phyloP scores from a whole-genome alignment of 2,113 vertebrate genomes.

The Rousettus leschenaultii region DNA sequence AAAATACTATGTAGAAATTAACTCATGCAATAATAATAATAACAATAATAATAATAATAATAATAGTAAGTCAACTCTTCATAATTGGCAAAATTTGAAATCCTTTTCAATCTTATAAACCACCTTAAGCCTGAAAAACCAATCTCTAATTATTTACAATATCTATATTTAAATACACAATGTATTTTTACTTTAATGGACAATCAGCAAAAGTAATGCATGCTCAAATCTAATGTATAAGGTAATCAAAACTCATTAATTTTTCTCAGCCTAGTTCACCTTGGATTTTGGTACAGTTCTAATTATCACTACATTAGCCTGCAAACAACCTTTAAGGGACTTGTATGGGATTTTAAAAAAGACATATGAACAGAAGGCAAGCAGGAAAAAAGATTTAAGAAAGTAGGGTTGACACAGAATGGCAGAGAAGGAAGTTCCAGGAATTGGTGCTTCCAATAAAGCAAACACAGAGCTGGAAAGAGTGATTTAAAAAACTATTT shows the following conservation, averaged over 20 bases:
- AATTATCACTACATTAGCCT: background rate
- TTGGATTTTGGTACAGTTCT: background rate
- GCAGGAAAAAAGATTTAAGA: background rate
- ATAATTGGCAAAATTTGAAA: background rate
- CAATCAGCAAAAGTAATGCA: background rate
- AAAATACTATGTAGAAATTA: conserved; percentile 14
- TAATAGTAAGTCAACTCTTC: background rate
- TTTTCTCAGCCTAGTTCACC: background rate
- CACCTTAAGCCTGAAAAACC: background rate
- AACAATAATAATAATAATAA: too few relatives aligned
- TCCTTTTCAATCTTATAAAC: background rate
- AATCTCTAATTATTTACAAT: background rate
- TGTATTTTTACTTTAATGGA: background rate
- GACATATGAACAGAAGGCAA: background rate
- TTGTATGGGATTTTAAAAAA: background rate
- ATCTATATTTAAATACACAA: background rate
- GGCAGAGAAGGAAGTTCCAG: background rate
- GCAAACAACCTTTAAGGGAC: background rate
- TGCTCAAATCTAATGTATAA: background rate
- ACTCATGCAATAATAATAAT: background rate
- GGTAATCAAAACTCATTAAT: conserved; percentile 7
- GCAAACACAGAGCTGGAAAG: background rate
- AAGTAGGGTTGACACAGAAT: background rate
- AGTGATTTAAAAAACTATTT: background rate
- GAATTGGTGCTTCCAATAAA: background rate